Conservation (phyloP, 1,140 invertebrate species). For the Alviniconcha marisindica region DNA sequence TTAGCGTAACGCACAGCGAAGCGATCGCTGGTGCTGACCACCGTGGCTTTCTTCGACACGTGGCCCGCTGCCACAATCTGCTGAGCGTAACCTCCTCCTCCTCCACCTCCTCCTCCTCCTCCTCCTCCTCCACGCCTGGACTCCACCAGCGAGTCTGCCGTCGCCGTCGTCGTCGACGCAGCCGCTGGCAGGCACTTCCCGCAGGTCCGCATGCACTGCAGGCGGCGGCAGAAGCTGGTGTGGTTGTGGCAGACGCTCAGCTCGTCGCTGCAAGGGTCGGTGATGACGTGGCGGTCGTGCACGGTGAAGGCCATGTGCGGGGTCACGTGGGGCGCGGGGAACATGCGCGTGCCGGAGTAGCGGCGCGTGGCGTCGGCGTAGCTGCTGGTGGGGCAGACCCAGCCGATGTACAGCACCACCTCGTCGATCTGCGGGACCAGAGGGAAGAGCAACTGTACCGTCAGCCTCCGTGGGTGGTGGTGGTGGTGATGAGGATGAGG, state of each 20-base stretch:
- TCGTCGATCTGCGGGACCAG: neutral
- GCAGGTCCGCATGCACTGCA: constrained; percentile 38
- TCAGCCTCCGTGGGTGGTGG: no score
- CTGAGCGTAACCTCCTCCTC: no score
- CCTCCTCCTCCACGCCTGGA: neutral
- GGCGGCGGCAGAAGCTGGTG: constrained; percentile 23
- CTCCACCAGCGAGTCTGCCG: neutral
- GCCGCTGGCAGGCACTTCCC: constrained; percentile 15
- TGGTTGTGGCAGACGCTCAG: constrained; percentile 30
- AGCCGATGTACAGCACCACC: constrained; percentile 27
- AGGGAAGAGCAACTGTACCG: neutral
- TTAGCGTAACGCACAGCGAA: constrained; percentile 2
- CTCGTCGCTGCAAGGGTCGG: constrained; percentile 31
- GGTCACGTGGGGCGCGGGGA: neutral
- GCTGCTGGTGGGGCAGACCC: constrained; percentile 33
- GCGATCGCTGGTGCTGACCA: neutral
- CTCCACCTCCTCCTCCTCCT: no score
- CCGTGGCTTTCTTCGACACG: constrained; percentile 23
- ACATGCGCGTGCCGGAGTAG: neutral
- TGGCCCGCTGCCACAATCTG: neutral
- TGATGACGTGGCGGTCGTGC: constrained; percentile 19
- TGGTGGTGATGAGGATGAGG: no score
- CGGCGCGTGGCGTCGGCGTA: neutral
- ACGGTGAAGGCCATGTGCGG: constrained; percentile 12
- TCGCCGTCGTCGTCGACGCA: neutral